These are phyloP conservation scores for Syrrhaptes paradoxus DNA, from an alignment of 2,113 vertebrate genomes.

Conservation along the genomic window DNA sequence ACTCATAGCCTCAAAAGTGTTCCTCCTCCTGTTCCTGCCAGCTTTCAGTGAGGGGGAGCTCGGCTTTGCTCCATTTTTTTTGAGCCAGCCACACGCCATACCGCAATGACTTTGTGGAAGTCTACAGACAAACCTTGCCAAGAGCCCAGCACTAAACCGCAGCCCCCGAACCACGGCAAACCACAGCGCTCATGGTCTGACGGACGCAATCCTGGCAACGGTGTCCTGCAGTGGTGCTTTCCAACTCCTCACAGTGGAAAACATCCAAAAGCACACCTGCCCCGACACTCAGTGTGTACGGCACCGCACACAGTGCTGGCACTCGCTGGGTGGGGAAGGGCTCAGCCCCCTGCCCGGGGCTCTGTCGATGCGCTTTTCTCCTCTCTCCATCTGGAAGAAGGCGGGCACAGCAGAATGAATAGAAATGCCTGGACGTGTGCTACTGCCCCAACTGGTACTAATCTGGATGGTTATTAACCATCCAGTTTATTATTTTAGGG, in stretches of 20 bases:
- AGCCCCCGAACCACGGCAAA: background rate
- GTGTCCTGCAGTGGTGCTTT: background rate
- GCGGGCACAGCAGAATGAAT: fast-evolving
- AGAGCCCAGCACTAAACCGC: background rate
- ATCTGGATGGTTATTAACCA: background rate
- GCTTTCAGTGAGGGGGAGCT: background rate
- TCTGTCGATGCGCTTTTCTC: background rate
- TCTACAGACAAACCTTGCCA: fast-evolving
- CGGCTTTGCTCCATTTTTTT: background rate
- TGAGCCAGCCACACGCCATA: background rate
- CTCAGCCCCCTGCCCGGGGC: background rate
- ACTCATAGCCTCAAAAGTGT: background rate
- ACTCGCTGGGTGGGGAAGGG: fast-evolving
- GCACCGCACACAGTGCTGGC: fast-evolving
- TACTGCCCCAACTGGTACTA: background rate
- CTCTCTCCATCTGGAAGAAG: fast-evolving
- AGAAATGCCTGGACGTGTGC: background rate
- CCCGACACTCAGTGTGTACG: fast-evolving
- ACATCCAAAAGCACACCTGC: background rate
- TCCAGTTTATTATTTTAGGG: background rate
- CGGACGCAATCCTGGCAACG: background rate
- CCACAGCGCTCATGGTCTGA: background rate
- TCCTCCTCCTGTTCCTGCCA: background rate
- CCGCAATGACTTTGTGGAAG: background rate
- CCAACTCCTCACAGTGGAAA: background rate